Evolutionary conservation across 2,888 invertebrate genomes (phyloP).

Genomic region (Agrotis exclamationis): DNA sequence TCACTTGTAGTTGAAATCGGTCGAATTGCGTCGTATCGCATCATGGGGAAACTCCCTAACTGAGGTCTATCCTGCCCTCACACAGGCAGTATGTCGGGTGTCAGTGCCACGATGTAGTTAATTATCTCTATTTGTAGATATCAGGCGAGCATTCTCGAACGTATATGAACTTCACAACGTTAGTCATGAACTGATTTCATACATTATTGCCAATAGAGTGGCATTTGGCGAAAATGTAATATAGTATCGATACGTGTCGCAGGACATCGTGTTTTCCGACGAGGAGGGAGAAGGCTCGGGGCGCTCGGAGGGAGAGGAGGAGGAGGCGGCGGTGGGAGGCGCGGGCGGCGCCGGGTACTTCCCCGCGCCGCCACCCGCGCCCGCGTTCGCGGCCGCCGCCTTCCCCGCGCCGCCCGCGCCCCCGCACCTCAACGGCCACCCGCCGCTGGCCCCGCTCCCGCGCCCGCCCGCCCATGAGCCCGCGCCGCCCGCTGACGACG

Average conservation of each 20-base stretch:
- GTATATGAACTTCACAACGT: neutral
- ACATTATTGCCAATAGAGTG: neutral
- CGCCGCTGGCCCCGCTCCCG: conserved; percentile 65
- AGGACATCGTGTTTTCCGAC: conserved; percentile 92
- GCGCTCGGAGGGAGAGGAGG: conserved; percentile 93
- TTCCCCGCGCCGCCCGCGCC: conserved; percentile 67
- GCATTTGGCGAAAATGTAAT: neutral
- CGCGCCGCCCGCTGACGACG: conserved; percentile 63
- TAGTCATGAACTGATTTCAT: neutral
- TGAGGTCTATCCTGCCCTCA: too few relatives aligned
- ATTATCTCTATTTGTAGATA: neutral
- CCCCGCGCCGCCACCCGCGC: conserved; percentile 79
- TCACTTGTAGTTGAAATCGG: too few relatives aligned
- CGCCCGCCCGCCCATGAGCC: conserved; percentile 67
- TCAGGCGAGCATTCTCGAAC: neutral
- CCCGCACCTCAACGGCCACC: conserved; percentile 67
- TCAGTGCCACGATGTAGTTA: too few relatives aligned
- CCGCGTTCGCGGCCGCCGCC: conserved; percentile 69
- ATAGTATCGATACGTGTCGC: conserved; percentile 13
- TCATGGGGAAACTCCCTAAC: too few relatives aligned
- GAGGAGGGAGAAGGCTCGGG: conserved; percentile 90
- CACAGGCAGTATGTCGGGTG: too few relatives aligned
- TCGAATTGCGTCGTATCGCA: too few relatives aligned
- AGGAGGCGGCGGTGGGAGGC: conserved; percentile 80
- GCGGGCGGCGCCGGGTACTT: conserved; percentile 70